phyloP scores from a whole-genome alignment of 2,888 invertebrate species.

The Cyaniris semiargus region DNA sequence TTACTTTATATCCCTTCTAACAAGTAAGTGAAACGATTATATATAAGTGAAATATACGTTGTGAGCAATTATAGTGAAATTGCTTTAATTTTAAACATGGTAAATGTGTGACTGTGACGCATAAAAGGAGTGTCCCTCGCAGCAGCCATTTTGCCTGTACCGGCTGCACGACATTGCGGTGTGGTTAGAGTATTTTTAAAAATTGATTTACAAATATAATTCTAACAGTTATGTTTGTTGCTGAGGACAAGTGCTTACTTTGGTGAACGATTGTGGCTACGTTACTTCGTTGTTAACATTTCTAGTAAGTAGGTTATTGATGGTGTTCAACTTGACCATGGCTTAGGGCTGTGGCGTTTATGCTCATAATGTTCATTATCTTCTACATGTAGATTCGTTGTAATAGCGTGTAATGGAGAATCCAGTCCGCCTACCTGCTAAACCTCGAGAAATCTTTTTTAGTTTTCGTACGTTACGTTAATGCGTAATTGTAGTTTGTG shows the following conservation, averaged over 20 bases:
- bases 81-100: constrained; percentile 51
- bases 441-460: neutral
- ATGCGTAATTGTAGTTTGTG: constrained; percentile 29
- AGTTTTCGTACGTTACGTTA: constrained; percentile 10
- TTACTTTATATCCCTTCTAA: constrained; percentile 78
- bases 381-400: neutral
- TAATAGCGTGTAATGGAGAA: neutral
- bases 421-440: neutral
- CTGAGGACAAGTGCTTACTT: constrained; percentile 11
- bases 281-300: constrained; percentile 3
- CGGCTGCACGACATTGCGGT: constrained; percentile 78
- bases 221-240: constrained; percentile 5
- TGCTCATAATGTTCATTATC: neutral
- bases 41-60: constrained; percentile 60
- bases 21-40: constrained; percentile 75
- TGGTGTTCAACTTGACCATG: constrained; percentile 29
- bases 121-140: constrained; percentile 82
- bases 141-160: constrained; percentile 81
- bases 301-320: constrained; percentile 29
- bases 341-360: constrained; percentile 22
- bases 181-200: constrained; percentile 57
- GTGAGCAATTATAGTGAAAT: constrained; percentile 57
- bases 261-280: neutral
- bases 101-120: constrained; percentile 80
- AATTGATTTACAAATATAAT: constrained; percentile 1